Percentiles rank a stretch among this genome's conserved stretches.
These are phyloP conservation scores for Mobula hypostoma DNA, from an alignment of 2,113 vertebrate genomes.

Conservation along the genomic window DNA sequence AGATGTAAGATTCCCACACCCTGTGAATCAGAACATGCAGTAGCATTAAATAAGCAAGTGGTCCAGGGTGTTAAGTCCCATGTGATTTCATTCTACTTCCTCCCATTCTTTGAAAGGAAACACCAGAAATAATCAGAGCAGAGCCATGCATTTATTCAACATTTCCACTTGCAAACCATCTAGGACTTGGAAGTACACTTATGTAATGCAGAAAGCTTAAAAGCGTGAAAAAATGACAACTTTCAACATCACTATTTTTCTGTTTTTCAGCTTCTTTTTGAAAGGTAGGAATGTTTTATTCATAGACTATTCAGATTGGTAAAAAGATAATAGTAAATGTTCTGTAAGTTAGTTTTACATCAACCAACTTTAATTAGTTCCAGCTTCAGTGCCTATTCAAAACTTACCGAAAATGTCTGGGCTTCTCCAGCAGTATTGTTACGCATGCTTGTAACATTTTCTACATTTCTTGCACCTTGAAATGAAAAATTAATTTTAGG, in stretches of 20 bases:
- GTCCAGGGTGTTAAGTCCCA: slow-evolving; percentile 52
- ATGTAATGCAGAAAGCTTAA: neutral
- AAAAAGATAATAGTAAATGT: neutral
- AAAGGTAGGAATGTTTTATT: slow-evolving; percentile 22
- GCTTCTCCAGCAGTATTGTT: neutral
- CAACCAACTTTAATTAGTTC: neutral
- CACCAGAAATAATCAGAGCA: slow-evolving; percentile 46
- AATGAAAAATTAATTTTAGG: neutral
- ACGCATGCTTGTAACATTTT: neutral
- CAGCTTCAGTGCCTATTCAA: neutral
- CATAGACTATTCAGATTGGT: neutral
- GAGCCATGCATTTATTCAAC: slow-evolving; percentile 20
- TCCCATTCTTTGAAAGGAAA: slow-evolving; percentile 80
- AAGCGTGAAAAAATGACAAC: neutral
- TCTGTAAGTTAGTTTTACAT: neutral
- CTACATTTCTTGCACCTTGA: neutral
- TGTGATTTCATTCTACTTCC: slow-evolving; percentile 66
- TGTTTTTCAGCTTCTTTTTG: neutral
- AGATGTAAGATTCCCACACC: slow-evolving; percentile 43
- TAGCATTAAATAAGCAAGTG: slow-evolving; percentile 39
- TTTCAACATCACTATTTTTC: neutral
- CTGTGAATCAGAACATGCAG: slow-evolving; percentile 38
- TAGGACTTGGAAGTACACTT: slow-evolving; percentile 46
- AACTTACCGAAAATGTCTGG: neutral
- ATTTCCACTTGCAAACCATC: slow-evolving; percentile 49